A percentile compares a stretch with the other conserved stretches of the same genome.
Conservation (phyloP, 2,797 vertebrate genomes). For the Gambelia wislizenii region DNA sequence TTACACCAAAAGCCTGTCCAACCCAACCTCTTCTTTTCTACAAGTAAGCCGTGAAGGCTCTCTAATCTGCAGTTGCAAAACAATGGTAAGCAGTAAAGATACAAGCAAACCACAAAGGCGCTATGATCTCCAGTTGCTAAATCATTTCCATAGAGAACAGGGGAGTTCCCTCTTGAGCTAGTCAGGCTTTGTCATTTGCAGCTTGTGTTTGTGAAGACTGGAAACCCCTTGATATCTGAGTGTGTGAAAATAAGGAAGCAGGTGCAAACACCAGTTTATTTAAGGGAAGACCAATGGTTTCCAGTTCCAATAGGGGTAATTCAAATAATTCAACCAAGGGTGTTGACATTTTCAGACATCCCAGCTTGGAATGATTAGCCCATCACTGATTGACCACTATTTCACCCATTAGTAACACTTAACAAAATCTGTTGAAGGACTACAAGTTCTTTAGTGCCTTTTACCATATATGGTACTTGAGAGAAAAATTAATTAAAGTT, state of each 20-base stretch:
- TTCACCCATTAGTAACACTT: neutral
- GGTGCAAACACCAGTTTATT: neutral
- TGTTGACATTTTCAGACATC: neutral
- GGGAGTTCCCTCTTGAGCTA: neutral
- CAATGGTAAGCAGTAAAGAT: no score
- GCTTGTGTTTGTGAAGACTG: neutral
- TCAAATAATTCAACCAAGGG: neutral
- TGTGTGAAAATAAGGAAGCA: neutral
- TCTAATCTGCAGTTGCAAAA: no score
- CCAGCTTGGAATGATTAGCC: neutral
- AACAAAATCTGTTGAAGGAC: neutral
- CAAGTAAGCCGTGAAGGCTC: no score
- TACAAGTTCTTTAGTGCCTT: neutral
- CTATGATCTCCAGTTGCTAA: neutral
- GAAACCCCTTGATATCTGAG: neutral
- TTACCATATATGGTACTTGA: neutral
- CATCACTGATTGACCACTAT: neutral
- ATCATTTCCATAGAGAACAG: neutral
- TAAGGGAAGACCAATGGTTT: neutral
- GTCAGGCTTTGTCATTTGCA: neutral
- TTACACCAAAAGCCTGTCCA: neutral
- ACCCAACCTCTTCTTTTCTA: neutral
- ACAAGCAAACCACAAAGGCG: neutral
- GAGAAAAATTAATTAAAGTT: slow-evolving; percentile 28
- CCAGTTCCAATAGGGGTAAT: neutral